Percentiles rank a stretch among this genome's conserved stretches.
Evolutionary conservation across 2,113 vertebrate genomes (phyloP).

Genomic region (Tyto alba): DNA sequence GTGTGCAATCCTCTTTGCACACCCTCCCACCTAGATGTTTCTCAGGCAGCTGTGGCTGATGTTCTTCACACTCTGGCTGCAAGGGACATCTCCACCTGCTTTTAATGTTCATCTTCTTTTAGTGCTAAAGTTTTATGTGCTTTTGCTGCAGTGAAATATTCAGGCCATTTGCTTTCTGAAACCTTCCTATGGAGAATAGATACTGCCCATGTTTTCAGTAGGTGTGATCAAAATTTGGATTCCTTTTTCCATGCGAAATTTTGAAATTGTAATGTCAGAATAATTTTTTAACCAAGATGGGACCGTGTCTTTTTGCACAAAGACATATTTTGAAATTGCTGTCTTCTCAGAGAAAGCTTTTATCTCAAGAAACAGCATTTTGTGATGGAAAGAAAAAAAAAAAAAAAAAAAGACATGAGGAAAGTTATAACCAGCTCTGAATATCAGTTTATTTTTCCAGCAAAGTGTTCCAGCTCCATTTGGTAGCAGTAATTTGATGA

Average conservation of each 20-base stretch:
- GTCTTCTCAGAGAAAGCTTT: neutral
- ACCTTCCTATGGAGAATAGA: neutral
- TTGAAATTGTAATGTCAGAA: neutral
- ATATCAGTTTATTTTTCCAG: neutral
- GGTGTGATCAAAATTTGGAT: neutral
- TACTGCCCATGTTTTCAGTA: neutral
- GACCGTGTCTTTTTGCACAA: neutral
- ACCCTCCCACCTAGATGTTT: neutral
- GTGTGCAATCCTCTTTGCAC: neutral
- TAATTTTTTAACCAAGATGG: neutral
- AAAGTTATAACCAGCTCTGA: neutral
- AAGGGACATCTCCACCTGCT: neutral
- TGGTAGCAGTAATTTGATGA: neutral
- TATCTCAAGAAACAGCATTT: neutral
- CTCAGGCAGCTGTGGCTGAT: neutral
- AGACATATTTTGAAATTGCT: conserved; percentile 2
- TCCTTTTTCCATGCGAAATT: neutral
- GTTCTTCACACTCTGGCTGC: neutral
- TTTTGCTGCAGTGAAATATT: neutral
- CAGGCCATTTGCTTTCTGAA: neutral
- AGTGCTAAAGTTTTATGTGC: neutral
- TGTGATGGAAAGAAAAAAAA: neutral
- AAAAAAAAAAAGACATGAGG: neutral
- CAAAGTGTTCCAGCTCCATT: neutral
- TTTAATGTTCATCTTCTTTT: neutral